phyloP scores from a whole-genome alignment of 2,888 invertebrate genomes.

The Hesperia comma region DNA sequence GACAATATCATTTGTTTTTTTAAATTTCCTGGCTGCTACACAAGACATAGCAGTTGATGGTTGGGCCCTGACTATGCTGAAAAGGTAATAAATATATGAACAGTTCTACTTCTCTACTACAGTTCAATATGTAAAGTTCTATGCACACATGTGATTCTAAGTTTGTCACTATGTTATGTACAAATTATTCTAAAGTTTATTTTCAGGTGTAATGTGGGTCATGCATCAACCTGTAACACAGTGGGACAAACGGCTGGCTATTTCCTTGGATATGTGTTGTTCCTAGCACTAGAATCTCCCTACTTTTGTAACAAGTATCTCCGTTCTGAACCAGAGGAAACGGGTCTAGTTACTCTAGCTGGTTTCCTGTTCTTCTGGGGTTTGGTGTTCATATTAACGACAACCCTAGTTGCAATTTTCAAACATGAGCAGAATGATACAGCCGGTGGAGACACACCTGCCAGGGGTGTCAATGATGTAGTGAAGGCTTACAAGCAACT shows the following conservation, averaged over 20 bases:
- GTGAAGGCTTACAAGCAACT: constrained; percentile 92
- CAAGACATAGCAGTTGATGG: constrained; percentile 99
- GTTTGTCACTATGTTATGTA: too few relatives aligned
- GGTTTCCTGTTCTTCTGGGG: constrained; percentile 98
- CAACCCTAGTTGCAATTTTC: constrained; percentile 94
- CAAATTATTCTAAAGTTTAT: too few relatives aligned
- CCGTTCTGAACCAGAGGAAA: constrained; percentile 86
- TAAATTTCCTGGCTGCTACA: constrained; percentile 98
- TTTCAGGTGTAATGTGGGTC: constrained; percentile 95
- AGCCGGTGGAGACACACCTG: constrained; percentile 55
- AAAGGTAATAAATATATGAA: constrained; percentile 84
- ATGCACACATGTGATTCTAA: too few relatives aligned
- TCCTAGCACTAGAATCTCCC: constrained; percentile 97
- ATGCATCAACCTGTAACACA: constrained; percentile 99
- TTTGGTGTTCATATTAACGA: constrained; percentile 93
- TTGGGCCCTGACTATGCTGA: constrained; percentile 99
- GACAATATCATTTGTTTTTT: constrained; percentile 93
- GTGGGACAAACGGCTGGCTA: constrained; percentile 99
- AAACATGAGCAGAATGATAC: constrained; percentile 89
- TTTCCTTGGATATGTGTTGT: constrained; percentile 97
- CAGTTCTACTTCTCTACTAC: not conserved
- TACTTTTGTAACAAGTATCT: constrained; percentile 98
- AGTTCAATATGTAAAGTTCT: too few relatives aligned
- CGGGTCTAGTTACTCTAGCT: constrained; percentile 88
- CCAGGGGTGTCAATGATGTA: constrained; percentile 71